Percentiles rank a stretch among this genome's conserved stretches.
Conservation (phyloP, 2,797 vertebrate species). For the Clamator glandarius region DNA sequence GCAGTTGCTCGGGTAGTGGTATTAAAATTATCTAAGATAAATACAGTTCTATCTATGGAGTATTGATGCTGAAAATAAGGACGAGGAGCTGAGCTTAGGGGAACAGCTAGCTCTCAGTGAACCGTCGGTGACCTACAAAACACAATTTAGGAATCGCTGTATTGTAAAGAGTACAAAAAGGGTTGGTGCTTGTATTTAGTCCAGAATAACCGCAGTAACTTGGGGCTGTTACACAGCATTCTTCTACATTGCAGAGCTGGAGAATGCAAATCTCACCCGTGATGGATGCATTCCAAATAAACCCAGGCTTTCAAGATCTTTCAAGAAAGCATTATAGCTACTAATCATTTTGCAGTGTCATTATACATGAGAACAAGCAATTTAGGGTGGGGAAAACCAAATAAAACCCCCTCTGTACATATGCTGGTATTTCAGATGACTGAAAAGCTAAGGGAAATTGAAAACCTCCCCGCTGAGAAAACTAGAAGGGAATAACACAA, state of each 20-base stretch:
- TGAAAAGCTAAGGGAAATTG: background rate
- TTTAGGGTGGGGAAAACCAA: background rate
- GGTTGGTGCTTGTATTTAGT: background rate
- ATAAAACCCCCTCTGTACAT: background rate
- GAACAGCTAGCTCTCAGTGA: background rate
- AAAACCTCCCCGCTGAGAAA: background rate
- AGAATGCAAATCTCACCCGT: background rate
- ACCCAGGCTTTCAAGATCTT: background rate
- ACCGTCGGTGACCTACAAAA: background rate
- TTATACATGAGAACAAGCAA: background rate
- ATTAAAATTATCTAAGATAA: background rate
- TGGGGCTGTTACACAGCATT: background rate
- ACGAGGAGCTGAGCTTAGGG: background rate
- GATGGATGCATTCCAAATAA: background rate
- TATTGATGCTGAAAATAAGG: background rate
- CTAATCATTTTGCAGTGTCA: background rate
- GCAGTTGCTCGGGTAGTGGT: background rate
- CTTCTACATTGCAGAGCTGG: background rate
- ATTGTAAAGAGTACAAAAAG: background rate
- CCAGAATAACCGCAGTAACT: rapidly evolving
- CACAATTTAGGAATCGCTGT: background rate
- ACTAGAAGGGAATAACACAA: background rate
- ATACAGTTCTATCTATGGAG: background rate
- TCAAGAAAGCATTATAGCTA: background rate
- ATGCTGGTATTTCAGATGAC: background rate